Evolutionary conservation across 2,113 vertebrate genomes (phyloP), one percentile per base, ranked within the genome.

Genomic region (Chaenogobius annularis): DNA sequence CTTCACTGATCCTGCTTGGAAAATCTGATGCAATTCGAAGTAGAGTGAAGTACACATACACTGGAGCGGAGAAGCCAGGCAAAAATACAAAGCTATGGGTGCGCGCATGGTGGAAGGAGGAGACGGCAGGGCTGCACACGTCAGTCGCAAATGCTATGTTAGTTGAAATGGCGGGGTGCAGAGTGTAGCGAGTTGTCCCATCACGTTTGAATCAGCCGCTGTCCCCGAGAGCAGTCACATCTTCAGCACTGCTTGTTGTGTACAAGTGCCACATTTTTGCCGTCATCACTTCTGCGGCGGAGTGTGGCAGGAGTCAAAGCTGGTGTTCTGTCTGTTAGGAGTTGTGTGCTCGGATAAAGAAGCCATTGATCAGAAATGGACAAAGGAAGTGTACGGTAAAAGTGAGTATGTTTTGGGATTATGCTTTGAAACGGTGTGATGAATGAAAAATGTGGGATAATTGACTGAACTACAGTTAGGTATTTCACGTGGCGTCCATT

Each of bases 11-110:
- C 87, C 82, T 77, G 73, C 82, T 87, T 85, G 63, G 55, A 72
- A 87, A 74, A 78, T 55, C 67, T 87, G 90, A 87, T 82, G 88
- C 85, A 89, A 91, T 87, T 80, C 85, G 73, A 85, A 87, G 72
- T 79, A 68, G 82, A 85, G 81, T 70, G 83, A 82, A 77, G 61
- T 40, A 43, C 35, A 63, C 10, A 66, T 74, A 74, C 72, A 76
- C 68, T 22, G 68, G 72, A 69, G 76, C 67, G 69, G 62, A 79
- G 62, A 47, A 54, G 79, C 55, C 75, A 22, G 76, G 72, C 69
- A 75, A 73, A 83, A 78, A 40, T 15, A 35, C 58, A 35, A 61
- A 61, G 58, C 26, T 61, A 15, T 5, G 26, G 26, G n/a, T 20
- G 50, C 19, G 15, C 7, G 56, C 37, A 12, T 7, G 23, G 59